These are phyloP conservation scores for Eciton burchellii DNA, from an alignment of 1,140 invertebrate genomes.

Conservation along the genomic window DNA sequence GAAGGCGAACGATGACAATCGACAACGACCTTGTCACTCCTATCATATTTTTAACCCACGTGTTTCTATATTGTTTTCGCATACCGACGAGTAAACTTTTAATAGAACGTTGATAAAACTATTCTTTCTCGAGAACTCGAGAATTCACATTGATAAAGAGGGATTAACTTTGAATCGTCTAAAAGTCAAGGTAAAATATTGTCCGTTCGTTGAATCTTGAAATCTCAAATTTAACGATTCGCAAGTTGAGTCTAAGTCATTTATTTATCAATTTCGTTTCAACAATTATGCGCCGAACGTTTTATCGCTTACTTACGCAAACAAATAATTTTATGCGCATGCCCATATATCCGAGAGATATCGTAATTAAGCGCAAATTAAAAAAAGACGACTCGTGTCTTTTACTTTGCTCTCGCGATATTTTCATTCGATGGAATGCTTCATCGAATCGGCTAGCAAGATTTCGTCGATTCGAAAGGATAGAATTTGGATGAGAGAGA, in stretches of 20 bases:
- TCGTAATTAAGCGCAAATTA: too few relatives aligned
- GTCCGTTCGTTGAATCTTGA: not conserved
- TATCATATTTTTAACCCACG: not conserved
- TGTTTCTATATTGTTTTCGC: not conserved
- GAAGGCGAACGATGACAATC: conserved; percentile 9
- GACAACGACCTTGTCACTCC: not conserved
- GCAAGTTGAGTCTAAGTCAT: not conserved
- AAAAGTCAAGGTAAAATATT: not conserved
- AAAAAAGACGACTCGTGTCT: not conserved
- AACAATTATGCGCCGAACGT: too few relatives aligned
- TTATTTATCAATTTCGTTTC: too few relatives aligned
- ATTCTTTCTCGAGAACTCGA: not conserved
- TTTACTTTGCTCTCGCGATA: not conserved
- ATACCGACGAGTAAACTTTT: not conserved
- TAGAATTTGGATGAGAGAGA: not conserved
- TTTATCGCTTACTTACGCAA: not conserved
- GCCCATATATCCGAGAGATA: not conserved
- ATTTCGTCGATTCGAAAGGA: not conserved
- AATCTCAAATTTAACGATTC: not conserved
- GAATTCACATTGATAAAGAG: too few relatives aligned
- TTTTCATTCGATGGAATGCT: not conserved
- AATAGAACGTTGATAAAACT: not conserved
- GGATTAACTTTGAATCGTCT: too few relatives aligned
- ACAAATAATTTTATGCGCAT: not conserved
- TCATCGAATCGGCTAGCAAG: conserved; percentile 2